A percentile compares a stretch with the other conserved stretches of the same genome.
Conservation (phyloP, 2,113 vertebrate species). For the Alectura lathami region DNA sequence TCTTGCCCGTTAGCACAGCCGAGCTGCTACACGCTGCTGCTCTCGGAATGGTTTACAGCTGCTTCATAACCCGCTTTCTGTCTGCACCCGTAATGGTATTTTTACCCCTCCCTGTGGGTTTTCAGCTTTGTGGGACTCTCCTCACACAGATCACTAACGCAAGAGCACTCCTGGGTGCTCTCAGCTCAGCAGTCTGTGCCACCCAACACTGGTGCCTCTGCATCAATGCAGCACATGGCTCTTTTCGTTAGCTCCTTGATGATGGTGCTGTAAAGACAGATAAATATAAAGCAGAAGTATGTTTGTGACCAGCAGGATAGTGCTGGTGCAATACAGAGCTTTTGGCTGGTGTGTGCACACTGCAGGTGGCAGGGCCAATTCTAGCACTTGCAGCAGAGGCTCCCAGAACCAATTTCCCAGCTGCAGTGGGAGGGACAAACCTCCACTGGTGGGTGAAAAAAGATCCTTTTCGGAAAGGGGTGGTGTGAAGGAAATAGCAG, state of each 20-base stretch:
- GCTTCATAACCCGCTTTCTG: not conserved
- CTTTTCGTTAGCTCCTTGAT: not conserved
- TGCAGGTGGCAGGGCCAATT: rapidly evolving
- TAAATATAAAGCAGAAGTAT: not conserved
- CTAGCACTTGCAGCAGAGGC: not conserved
- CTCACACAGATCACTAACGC: too few species aligned
- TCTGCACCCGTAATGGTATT: not conserved
- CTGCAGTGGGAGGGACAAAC: not conserved
- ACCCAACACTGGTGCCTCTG: not conserved
- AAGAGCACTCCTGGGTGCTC: too few species aligned
- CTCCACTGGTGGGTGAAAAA: not conserved
- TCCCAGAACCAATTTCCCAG: not conserved
- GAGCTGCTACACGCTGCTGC: not conserved
- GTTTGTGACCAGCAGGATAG: not conserved
- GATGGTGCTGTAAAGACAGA: not conserved
- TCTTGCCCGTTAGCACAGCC: conserved; percentile 21
- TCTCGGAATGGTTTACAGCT: not conserved
- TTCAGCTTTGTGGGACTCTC: not conserved
- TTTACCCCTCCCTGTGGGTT: rapidly evolving
- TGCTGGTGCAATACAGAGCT: not conserved
- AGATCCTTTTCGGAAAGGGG: rapidly evolving
- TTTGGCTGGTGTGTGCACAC: not conserved
- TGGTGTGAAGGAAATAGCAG: not conserved
- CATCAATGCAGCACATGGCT: not conserved
- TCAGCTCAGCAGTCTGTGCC: not conserved